A percentile compares a stretch with the other conserved stretches of the same genome.
Conservation (phyloP, 2,888 invertebrate genomes). For the Erpobdella octoculata region DNA sequence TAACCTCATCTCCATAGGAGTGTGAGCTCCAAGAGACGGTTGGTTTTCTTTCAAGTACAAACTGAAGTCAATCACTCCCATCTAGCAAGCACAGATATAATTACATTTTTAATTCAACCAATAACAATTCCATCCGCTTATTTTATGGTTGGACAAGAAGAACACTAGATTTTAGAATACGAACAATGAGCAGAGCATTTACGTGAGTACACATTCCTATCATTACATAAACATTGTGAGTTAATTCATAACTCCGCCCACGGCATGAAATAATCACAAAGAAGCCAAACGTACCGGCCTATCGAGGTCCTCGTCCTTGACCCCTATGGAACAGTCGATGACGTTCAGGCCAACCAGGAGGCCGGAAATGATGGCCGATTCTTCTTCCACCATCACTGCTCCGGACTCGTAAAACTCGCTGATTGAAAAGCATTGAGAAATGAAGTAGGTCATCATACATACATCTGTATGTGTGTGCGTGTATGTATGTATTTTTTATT, state of each 20-base stretch:
- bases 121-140: too few relatives aligned
- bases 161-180: too few relatives aligned
- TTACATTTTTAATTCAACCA: neutral
- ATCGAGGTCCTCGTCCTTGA: slow-evolving; percentile 66
- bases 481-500: too few relatives aligned
- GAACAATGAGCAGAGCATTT: too few relatives aligned
- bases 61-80: slow-evolving; percentile 93
- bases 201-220: too few relatives aligned
- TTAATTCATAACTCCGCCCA: neutral
- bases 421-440: slow-evolving; percentile 5
- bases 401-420: slow-evolving; percentile 87
- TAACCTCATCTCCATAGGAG: slow-evolving; percentile 34
- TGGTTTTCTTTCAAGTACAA: slow-evolving; percentile 62
- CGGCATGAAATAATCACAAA: neutral
- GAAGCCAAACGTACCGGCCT: neutral
- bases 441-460: neutral
- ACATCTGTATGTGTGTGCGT: too few relatives aligned
- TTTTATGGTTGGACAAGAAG: too few relatives aligned
- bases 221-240: neutral
- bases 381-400: slow-evolving; percentile 90
- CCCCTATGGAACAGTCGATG: slow-evolving; percentile 92
- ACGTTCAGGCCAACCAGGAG: slow-evolving; percentile 75
- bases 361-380: slow-evolving; percentile 76
- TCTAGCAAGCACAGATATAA: slow-evolving; percentile 58
- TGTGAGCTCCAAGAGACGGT: neutral